Conservation (phyloP, 2,113 vertebrate genomes). For the Silurus meridionalis region DNA sequence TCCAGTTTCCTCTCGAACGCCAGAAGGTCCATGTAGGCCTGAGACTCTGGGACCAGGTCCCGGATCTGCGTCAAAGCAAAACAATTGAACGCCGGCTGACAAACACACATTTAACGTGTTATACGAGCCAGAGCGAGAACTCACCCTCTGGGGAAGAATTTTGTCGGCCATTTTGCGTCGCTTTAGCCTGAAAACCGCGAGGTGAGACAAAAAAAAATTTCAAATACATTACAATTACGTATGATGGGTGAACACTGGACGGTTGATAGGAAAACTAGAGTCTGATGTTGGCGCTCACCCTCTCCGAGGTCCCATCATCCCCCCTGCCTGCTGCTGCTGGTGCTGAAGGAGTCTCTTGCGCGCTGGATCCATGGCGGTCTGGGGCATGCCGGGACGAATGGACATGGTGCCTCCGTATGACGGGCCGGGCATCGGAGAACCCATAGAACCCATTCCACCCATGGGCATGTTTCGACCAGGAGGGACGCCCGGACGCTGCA, state of each 20-base stretch:
- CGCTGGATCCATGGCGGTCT: constrained; percentile 84
- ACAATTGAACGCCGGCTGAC: not conserved
- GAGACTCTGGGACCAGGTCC: constrained; percentile 96
- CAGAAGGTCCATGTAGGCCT: constrained; percentile 98
- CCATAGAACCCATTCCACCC: constrained; percentile 76
- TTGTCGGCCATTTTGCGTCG: constrained; percentile 99
- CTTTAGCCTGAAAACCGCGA: constrained; percentile 77
- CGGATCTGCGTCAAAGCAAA: constrained; percentile 77
- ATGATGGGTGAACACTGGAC: not conserved
- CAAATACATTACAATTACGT: no score
- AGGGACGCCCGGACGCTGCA: constrained; percentile 84
- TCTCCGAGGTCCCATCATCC: constrained; percentile 77
- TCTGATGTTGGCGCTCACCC: constrained; percentile 76
- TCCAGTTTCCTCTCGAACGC: constrained; percentile 98
- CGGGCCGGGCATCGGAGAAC: constrained; percentile 81
- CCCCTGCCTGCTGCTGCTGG: constrained; percentile 77
- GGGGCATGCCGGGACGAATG: constrained; percentile 85
- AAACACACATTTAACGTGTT: not conserved
- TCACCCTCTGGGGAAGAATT: constrained; percentile 95
- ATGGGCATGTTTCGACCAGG: constrained; percentile 81
- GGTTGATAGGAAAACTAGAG: no score
- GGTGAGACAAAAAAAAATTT: not conserved
- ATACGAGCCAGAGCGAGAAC: constrained; percentile 42
- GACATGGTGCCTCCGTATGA: constrained; percentile 81
- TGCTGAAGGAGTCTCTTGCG: constrained; percentile 91